Evolutionary conservation across 2,888 invertebrate species (phyloP).

Genomic region (Diadromus collaris): DNA sequence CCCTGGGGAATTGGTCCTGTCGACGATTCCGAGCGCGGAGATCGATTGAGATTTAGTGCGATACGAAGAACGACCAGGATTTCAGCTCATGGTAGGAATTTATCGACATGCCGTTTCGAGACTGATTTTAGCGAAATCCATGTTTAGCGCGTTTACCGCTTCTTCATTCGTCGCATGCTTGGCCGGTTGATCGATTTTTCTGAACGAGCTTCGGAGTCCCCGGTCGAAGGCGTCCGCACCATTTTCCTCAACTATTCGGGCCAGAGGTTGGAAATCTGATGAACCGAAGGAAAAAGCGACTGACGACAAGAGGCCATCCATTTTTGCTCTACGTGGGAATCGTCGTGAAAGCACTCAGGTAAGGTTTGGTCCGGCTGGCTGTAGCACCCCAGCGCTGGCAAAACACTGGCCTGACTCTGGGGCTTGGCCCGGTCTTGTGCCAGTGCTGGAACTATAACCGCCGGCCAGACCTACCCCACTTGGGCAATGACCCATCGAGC

Average conservation of each 20-base stretch:
- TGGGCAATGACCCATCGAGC: too few species aligned
- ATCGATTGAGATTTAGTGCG: slow-evolving; percentile 32
- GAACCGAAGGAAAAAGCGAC: background rate
- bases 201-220: background rate
- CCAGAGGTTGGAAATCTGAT: slow-evolving; percentile 9
- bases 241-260: background rate
- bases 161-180: slow-evolving; percentile 19
- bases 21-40: slow-evolving; percentile 19
- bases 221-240: background rate
- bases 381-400: too few species aligned
- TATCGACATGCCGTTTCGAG: slow-evolving; percentile 39
- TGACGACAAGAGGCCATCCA: background rate
- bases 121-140: slow-evolving; percentile 30
- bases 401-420: too few species aligned
- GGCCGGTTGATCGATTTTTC: slow-evolving; percentile 40
- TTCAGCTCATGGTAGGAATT: slow-evolving; percentile 16
- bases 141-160: background rate
- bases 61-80: background rate
- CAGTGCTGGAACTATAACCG: background rate
- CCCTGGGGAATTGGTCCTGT: slow-evolving; percentile 3
- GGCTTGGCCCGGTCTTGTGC: too few species aligned
- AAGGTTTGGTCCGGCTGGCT: too few species aligned
- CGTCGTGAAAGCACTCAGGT: background rate
- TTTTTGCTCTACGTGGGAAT: background rate
- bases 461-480: too few species aligned